A percentile compares a stretch with the other conserved stretches of the same genome.
Conservation (phyloP, 2,888 invertebrate species). For the Carabus problematicus region DNA sequence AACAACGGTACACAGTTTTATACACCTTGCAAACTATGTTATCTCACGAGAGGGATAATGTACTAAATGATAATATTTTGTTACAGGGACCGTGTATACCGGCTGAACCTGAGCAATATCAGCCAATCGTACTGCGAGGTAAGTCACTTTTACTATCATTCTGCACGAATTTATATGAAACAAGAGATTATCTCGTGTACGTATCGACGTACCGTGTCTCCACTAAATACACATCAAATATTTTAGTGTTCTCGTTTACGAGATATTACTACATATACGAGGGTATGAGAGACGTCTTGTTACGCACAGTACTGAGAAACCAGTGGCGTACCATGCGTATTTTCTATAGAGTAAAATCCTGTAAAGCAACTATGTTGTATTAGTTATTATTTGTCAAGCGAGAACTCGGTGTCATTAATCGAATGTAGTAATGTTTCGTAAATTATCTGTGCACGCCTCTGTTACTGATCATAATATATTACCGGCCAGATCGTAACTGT, state of each 20-base stretch:
- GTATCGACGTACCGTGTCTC: not conserved
- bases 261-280: conserved; percentile 24
- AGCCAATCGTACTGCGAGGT: conserved; percentile 86
- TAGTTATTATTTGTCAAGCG: not conserved
- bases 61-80: conserved; percentile 51
- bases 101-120: conserved; percentile 85
- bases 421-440: no score
- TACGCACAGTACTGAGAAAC: conserved; percentile 15
- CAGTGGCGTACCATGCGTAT: conserved; percentile 3
- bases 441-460: conserved; percentile 7
- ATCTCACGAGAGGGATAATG: no score
- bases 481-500: conserved; percentile 20
- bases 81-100: conserved; percentile 84
- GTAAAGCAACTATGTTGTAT: not conserved
- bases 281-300: not conserved
- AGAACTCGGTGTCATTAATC: not conserved
- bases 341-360: not conserved
- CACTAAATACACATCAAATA: conserved; percentile 36
- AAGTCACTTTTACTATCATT: conserved; percentile 55
- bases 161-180: conserved; percentile 11
- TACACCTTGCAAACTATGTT: no score
- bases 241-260: conserved; percentile 33
- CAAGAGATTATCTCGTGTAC: conserved; percentile 18
- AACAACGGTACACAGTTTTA: no score
- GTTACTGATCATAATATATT: conserved; percentile 11